Evolutionary conservation across 35 echinoderm and acorn worm species (phyloP).

Genomic region (Holothuria glaberrima): DNA sequence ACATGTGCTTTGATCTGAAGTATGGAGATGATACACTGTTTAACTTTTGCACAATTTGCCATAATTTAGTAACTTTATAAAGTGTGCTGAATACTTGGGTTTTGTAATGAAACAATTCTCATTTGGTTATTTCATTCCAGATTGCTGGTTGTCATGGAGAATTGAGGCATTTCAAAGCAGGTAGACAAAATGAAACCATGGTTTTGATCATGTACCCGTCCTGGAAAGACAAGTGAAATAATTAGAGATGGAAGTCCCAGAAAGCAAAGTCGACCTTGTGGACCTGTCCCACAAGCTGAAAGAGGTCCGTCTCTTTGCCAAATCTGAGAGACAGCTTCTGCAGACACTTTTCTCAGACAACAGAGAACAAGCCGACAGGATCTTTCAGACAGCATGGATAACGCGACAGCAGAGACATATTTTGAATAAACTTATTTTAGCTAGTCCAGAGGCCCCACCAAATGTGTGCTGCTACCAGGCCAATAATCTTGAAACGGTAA

Average conservation of each 20-base stretch:
- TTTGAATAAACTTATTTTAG: conserved; percentile 76
- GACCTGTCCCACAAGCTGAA: conserved; percentile 85
- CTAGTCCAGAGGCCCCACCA: conserved; percentile 73
- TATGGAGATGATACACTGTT: no score
- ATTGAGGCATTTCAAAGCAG: no score
- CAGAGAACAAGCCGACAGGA: conserved; percentile 74
- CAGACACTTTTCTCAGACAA: conserved; percentile 78
- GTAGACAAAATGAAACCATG: no score
- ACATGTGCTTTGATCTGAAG: no score
- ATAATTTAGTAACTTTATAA: no score
- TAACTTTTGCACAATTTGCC: no score
- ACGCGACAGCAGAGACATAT: conserved; percentile 91
- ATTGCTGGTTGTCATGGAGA: no score
- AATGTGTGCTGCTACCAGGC: conserved; percentile 85
- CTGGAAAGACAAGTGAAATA: background rate
- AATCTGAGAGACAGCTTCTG: conserved; percentile 84
- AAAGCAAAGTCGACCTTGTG: conserved; percentile 61
- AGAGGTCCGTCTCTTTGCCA: conserved; percentile 83
- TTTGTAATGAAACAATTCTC: no score
- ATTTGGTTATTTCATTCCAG: no score
- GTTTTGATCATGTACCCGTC: no score
- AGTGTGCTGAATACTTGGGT: no score
- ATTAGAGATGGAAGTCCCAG: conserved; percentile 25
- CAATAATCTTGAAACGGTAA: conserved; percentile 84
- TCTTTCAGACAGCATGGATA: conserved; percentile 89